These are phyloP conservation scores for Nomia melanderi DNA, from an alignment of 1,140 invertebrate species.

Conservation along the genomic window DNA sequence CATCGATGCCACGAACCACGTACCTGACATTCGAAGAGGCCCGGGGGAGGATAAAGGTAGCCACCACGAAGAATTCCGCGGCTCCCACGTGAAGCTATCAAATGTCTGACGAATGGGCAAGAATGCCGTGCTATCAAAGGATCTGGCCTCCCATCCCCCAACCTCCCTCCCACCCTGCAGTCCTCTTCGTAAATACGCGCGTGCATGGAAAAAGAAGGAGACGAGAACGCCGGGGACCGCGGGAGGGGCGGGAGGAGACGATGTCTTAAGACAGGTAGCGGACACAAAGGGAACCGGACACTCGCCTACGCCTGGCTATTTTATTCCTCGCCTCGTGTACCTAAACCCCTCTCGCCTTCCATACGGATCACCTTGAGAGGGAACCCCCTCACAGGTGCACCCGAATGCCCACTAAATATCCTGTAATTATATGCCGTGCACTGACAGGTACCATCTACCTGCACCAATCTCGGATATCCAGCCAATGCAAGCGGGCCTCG, in stretches of 20 bases:
- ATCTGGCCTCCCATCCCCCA: conserved; percentile 68
- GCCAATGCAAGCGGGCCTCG: conserved; percentile 15
- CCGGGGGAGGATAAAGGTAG: conserved; percentile 52
- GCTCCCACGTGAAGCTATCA: conserved; percentile 79
- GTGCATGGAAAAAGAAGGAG: conserved; percentile 59
- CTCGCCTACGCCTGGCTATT: conserved; percentile 75
- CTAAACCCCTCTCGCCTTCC: conserved; percentile 48
- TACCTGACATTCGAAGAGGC: conserved; percentile 52
- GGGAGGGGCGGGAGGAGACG: conserved; percentile 57
- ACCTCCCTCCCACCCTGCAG: too few relatives aligned
- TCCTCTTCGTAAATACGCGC: conserved; percentile 59
- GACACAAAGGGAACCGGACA: conserved; percentile 78
- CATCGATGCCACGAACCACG: conserved; percentile 54
- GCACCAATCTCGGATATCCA: conserved; percentile 68
- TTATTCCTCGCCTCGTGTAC: conserved; percentile 63
- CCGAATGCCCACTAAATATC: conserved; percentile 69
- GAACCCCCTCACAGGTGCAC: conserved; percentile 69
- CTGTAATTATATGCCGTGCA: conserved; percentile 71
- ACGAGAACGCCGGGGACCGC: conserved; percentile 42
- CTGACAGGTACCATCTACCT: conserved; percentile 65
- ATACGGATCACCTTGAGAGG: conserved; percentile 50
- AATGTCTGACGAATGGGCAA: conserved; percentile 80
- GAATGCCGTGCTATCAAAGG: conserved; percentile 79
- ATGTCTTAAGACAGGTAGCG: conserved; percentile 80
- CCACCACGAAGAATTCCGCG: conserved; percentile 70